These are phyloP conservation scores for Aurelia aurita complex sp. Pacific DNA, from an alignment of 30 jellyfish, hydroid and myxozoan genomes.

Conservation along the genomic window DNA sequence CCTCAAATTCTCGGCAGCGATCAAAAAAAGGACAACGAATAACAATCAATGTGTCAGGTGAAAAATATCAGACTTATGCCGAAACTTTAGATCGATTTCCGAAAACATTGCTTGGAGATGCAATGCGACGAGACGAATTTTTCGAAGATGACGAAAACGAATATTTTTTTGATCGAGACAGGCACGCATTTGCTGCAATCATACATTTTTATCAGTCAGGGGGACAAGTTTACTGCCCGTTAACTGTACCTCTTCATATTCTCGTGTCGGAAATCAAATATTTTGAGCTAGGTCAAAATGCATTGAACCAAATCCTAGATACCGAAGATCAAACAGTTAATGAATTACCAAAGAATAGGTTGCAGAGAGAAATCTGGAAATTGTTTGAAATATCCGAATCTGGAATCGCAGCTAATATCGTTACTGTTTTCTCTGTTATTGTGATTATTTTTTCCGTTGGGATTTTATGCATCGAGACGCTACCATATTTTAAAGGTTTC, in stretches of 20 bases:
- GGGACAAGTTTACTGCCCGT: conserved; percentile 94
- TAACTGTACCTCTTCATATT: conserved; percentile 90
- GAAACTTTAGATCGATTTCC: conserved; percentile 94
- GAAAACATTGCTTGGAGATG: conserved; percentile 85
- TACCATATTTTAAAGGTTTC: conserved; percentile 70
- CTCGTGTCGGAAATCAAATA: conserved; percentile 89
- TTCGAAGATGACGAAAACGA: conserved; percentile 83
- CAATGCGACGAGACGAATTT: conserved; percentile 57
- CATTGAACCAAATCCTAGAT: conserved; percentile 84
- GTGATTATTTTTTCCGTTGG: conserved; percentile 75
- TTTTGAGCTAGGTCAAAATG: conserved; percentile 91
- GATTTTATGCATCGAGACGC: conserved; percentile 89
- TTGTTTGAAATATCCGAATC: conserved; percentile 92
- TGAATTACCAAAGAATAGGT: conserved; percentile 78
- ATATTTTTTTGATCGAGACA: conserved; percentile 94
- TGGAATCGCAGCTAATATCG: conserved; percentile 84
- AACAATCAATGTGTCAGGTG: conserved; percentile 96
- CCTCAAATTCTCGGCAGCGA: background rate
- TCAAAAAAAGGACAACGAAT: conserved; percentile 18
- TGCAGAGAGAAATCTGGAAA: conserved; percentile 85
- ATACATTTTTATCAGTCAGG: conserved; percentile 82
- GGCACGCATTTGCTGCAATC: conserved; percentile 91
- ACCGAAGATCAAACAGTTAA: conserved; percentile 45
- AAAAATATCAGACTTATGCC: conserved; percentile 83
- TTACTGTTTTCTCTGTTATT: conserved; percentile 82